Percentiles rank a stretch among this genome's conserved stretches.
Evolutionary conservation across 2,888 invertebrate species (phyloP).

Genomic region (Sminthurides aquaticus): DNA sequence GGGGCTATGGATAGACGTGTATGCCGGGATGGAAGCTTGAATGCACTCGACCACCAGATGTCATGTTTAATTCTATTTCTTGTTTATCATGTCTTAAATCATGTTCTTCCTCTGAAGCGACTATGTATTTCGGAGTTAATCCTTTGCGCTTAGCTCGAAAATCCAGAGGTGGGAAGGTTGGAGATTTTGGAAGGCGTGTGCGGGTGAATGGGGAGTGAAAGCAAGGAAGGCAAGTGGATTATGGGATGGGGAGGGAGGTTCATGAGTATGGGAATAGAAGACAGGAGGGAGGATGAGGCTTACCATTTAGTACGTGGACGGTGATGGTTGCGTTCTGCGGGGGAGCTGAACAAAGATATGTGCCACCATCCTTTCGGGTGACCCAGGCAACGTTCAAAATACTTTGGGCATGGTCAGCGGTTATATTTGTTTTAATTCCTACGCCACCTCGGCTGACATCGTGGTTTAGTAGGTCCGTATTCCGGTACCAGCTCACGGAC

Average conservation of each 20-base stretch:
- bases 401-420: slow-evolving; percentile 53
- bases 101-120: slow-evolving; percentile 1
- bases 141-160: no score
- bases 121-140: no score
- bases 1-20: no score
- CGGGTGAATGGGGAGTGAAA: no score
- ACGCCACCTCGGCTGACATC: slow-evolving; percentile 61
- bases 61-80: slow-evolving; percentile 10
- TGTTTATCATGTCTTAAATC: slow-evolving; percentile 16
- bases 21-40: not conserved
- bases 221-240: no score
- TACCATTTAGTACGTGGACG: slow-evolving; percentile 54
- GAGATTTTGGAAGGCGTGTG: no score
- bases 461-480: slow-evolving; percentile 54
- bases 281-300: no score
- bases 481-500: slow-evolving; percentile 40
- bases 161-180: no score
- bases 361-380: slow-evolving; percentile 52
- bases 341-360: slow-evolving; percentile 53
- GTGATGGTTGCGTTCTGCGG: slow-evolving; percentile 51
- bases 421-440: slow-evolving; percentile 53
- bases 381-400: slow-evolving; percentile 51
- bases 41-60: slow-evolving; percentile 8
- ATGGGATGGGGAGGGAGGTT: no score
- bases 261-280: no score